Percentiles rank a stretch among this genome's conserved stretches.
Evolutionary conservation across 2,888 invertebrate genomes (phyloP).

Genomic region (Thysanoteuthis rhombus): DNA sequence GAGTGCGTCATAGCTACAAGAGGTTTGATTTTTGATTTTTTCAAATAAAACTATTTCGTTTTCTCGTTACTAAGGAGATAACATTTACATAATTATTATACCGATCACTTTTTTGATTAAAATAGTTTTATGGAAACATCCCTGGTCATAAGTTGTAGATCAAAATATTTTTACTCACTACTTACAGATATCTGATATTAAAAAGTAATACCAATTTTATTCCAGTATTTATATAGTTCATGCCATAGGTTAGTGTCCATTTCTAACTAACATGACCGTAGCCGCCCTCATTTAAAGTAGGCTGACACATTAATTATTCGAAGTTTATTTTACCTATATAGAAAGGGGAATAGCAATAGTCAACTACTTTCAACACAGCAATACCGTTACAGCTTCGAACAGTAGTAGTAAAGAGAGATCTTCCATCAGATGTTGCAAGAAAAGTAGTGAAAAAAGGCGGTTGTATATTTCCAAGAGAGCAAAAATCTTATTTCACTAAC

Average conservation of each 20-base stretch:
- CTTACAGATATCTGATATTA: too few relatives aligned
- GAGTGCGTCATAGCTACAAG: neutral
- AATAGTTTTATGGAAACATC: neutral
- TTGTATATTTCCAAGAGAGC: neutral
- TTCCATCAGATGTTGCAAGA: neutral
- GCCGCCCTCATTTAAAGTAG: neutral
- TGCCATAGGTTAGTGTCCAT: too few relatives aligned
- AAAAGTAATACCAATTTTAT: too few relatives aligned
- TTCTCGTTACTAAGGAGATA: neutral
- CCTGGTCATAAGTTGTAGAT: neutral
- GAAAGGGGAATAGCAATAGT: neutral
- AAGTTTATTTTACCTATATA: neutral
- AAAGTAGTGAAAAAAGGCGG: neutral
- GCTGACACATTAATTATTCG: neutral
- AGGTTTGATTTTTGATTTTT: neutral
- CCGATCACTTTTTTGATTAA: neutral
- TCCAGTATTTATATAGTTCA: too few relatives aligned
- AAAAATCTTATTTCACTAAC: neutral
- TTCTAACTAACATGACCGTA: neutral
- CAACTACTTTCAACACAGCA: neutral
- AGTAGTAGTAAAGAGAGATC: too few relatives aligned
- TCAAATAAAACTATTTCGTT: neutral
- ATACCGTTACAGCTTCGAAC: too few relatives aligned
- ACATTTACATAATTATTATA: neutral
- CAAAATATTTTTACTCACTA: too few relatives aligned